These are phyloP conservation scores for Malthinus seriepunctatus DNA, from an alignment of 2,888 invertebrate species.

Conservation along the genomic window DNA sequence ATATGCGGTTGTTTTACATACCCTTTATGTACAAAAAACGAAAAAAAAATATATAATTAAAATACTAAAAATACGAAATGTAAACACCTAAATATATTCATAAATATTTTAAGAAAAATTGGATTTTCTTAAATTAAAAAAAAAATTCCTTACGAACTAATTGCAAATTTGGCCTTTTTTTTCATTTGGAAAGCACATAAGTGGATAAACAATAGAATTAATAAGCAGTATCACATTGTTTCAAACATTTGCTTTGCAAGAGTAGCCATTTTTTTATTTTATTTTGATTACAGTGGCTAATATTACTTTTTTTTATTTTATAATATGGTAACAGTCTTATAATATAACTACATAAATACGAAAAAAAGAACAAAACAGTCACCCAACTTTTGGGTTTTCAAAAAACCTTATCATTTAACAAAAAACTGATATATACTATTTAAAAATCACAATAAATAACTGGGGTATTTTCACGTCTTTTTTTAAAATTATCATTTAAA, in stretches of 20 bases:
- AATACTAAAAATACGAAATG: constrained; percentile 40
- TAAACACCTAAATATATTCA: constrained; percentile 26
- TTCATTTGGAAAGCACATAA: constrained; percentile 46
- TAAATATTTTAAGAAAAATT: constrained; percentile 26
- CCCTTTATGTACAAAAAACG: constrained; percentile 42
- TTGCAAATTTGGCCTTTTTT: constrained; percentile 49
- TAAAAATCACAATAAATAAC: constrained; percentile 50
- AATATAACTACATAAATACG: constrained; percentile 51
- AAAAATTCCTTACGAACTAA: constrained; percentile 29
- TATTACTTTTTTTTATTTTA: constrained; percentile 39
- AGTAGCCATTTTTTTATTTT: constrained; percentile 45
- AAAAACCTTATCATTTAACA: constrained; percentile 32
- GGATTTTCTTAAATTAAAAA: constrained; percentile 21
- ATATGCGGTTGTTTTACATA: constrained; percentile 24
- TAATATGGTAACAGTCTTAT: constrained; percentile 58
- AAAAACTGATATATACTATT: constrained; percentile 30
- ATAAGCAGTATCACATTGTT: constrained; percentile 56
- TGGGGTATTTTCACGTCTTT: constrained; percentile 32
- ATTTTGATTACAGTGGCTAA: constrained; percentile 38
- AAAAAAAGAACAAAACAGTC: constrained; percentile 39
- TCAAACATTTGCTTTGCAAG: constrained; percentile 53
- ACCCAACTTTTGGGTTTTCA: constrained; percentile 21
- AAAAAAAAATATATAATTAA: constrained; percentile 29
- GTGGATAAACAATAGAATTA: constrained; percentile 41
- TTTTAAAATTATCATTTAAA: constrained; percentile 37